Conservation (phyloP, 2,888 invertebrate species). For the Mesochorus sp. region DNA sequence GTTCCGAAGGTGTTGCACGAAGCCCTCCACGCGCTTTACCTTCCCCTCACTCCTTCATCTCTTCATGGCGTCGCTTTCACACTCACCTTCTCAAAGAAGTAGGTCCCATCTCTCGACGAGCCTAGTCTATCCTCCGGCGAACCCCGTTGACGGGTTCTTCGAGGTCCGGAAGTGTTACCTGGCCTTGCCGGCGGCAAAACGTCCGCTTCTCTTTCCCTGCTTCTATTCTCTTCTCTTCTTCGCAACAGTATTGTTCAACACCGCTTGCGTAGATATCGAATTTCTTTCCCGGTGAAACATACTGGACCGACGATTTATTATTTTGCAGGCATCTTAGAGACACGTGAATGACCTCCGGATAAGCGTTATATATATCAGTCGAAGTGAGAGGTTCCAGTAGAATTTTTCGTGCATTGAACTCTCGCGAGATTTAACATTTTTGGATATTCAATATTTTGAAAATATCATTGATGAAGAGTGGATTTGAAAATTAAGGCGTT, state of each 20-base stretch:
- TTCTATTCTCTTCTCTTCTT: neutral
- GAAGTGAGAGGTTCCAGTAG: neutral
- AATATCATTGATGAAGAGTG: neutral
- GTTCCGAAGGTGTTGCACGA: slow-evolving; percentile 35
- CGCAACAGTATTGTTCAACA: slow-evolving; percentile 2
- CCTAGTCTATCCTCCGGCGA: slow-evolving; percentile 7
- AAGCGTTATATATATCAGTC: neutral
- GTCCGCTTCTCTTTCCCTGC: slow-evolving; percentile 14
- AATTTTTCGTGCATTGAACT: slow-evolving; percentile 12
- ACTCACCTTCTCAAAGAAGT: slow-evolving; percentile 26
- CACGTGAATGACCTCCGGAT: neutral
- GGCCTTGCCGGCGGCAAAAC: slow-evolving; percentile 65
- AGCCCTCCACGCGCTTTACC: slow-evolving; percentile 17
- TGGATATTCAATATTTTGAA: neutral
- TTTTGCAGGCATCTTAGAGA: neutral
- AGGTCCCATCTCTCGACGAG: slow-evolving; percentile 7
- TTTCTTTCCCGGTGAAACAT: slow-evolving; percentile 35
- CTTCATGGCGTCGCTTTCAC: slow-evolving; percentile 37
- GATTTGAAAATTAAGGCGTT: slow-evolving; percentile 30
- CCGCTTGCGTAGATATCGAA: slow-evolving; percentile 42
- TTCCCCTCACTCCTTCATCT: slow-evolving; percentile 53
- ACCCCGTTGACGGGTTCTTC: slow-evolving; percentile 76
- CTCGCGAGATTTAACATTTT: neutral
- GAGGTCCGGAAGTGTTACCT: slow-evolving; percentile 69
- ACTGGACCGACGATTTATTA: slow-evolving; percentile 19